Evolutionary conservation across 1,140 invertebrate genomes (phyloP), one percentile per base, ranked within the genome.

Genomic region (Anoplolepis gracilipes): DNA sequence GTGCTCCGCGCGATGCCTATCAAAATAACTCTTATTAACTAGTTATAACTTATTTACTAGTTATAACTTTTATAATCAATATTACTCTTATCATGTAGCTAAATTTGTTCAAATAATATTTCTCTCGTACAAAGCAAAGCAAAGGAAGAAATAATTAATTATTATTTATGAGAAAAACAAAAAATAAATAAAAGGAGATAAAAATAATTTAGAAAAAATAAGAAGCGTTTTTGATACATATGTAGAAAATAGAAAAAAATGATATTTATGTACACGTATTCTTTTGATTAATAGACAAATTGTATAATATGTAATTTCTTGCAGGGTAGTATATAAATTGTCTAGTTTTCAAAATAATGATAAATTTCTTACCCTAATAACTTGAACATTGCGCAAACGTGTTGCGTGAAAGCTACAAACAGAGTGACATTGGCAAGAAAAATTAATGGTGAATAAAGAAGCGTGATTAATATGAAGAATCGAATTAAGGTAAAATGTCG

Each of bases 311-410:
- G 13, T 1, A 70, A 19, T 2, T n/a, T 2, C 3, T 49, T 67
- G 53, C 0, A 11, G 22, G 13, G n/a, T 10, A 57, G 36, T 57
- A 30, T 36, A n/a, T 33, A 7, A 65, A 13, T 36, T 19, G 2
- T 67, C 59, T 77, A 11, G 13, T 77, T 13, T 77, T 79, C 30
- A 33, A 69, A 57, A 79, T 67, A 57, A 10, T 11, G 22, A 55
- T 4, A 22, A 53, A 55, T 25, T 36, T 67, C 62, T 79, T 79
- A 79, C 62, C 62, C 62, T 33, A 79, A 22, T 16, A 69, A 55
- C 6, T 69, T 10, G 62, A 22, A 79, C 77, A 79, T 79, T 30
- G 46, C 62, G 30, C 76, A 79, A 67, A 49, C 33, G 33, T 79
- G 77, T 57, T 69, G 77, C 30, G 62, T 36, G 13, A 79, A 0